Base-by-base conservation (phyloP, 1,140 invertebrate species). In the Aphelinus atriplicis region DNA sequence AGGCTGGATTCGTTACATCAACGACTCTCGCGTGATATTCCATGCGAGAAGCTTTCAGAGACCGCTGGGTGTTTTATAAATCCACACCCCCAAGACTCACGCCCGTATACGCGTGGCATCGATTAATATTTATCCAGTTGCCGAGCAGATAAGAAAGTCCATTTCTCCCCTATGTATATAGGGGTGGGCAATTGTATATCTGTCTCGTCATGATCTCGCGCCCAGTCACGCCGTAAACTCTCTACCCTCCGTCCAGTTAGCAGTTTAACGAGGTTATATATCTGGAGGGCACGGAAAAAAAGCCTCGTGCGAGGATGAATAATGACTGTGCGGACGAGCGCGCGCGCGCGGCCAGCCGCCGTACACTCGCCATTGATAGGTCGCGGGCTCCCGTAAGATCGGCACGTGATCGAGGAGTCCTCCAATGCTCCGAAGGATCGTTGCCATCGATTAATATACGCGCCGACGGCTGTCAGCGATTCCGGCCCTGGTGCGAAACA, bases 291-390 rank as follows among this genome's bases (percentile, higher is more conserved):
- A 74, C 58, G 60, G 73, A 76, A 79, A 69, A 69, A 78, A 69
- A 77, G 64, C 53, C 57, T 80, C 79, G 84, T 79, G 84, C 80
- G 78, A 85, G 80, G 81, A 86, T 85, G 88, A 89, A 90, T 90
- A 89, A 90, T 89, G 84, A 89, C 87, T 82, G 69, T 48, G 73
- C 3, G 3, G 2, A 45, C 43, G 50, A 64, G 55, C 43, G 50
- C 45, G 43, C 61, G 7, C 9, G 43, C 46, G 43, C 9, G 2
- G 46, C 51, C 43, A 56, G 10, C 47, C 62, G 62, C 0, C 48
- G 7, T 58, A 57, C 26, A 57, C 26, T 26, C 26, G 26, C 26
- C 26, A 26, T 26, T 26, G 26, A 26, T 26, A 26, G 26, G 26
- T 26, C 26, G 26, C 26, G 26, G 26, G 26, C 26, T 26, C 26